These are phyloP conservation scores for Drosophila mimica DNA, from an alignment of 2,888 invertebrate species.

Conservation along the genomic window DNA sequence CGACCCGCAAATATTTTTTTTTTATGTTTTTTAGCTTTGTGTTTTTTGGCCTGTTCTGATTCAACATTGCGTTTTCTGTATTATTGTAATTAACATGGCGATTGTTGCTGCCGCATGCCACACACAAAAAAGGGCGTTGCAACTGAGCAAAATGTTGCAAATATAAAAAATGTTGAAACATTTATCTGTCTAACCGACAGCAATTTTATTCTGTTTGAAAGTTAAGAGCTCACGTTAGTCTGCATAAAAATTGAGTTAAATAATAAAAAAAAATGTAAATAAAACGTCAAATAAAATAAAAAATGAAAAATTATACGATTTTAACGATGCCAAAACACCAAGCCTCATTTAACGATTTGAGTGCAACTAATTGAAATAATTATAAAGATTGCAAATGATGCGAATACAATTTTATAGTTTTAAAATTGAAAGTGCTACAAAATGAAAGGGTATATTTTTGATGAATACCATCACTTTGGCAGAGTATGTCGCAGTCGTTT, in stretches of 20 bases:
- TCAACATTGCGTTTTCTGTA: constrained; percentile 30
- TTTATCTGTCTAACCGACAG: constrained; percentile 40
- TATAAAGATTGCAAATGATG: background rate
- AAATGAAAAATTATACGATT: background rate
- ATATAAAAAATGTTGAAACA: constrained; percentile 13
- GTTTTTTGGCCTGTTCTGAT: constrained; percentile 25
- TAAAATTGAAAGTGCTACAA: background rate
- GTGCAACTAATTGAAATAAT: background rate
- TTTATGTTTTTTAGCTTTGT: background rate
- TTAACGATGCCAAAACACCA: background rate
- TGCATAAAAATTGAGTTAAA: background rate
- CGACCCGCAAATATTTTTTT: constrained; percentile 37
- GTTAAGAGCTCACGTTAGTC: background rate
- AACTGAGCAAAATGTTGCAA: constrained; percentile 25
- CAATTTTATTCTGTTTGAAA: constrained; percentile 13
- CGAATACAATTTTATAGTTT: background rate
- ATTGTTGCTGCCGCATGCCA: constrained; percentile 39
- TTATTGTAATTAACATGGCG: constrained; percentile 72
- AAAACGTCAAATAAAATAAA: background rate
- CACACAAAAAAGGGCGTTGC: constrained; percentile 1
- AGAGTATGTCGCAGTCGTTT: background rate
- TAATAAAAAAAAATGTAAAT: background rate
- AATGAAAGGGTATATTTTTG: background rate
- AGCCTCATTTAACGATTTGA: background rate
- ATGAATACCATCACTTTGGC: background rate